These are phyloP conservation scores for Datnioides undecimradiatus DNA, from an alignment of 2,113 vertebrate genomes.

Conservation along the genomic window DNA sequence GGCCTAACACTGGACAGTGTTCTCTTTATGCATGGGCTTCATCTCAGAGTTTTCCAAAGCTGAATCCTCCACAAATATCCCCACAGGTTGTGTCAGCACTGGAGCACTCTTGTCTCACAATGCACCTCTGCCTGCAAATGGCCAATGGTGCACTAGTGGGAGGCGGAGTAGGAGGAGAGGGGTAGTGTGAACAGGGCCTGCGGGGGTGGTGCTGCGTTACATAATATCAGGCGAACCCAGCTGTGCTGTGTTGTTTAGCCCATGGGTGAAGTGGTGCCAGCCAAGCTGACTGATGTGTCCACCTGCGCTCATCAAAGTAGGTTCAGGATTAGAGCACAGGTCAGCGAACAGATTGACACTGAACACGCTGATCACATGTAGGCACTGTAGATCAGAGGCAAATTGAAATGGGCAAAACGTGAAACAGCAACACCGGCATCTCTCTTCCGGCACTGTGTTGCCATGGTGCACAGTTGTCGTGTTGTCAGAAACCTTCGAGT, in stretches of 20 bases:
- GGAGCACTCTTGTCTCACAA: constrained; percentile 58
- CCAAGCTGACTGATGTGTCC: constrained; percentile 59
- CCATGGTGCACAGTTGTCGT: constrained; percentile 73
- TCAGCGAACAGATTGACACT: constrained; percentile 31
- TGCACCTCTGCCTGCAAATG: constrained; percentile 69
- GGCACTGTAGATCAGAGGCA: constrained; percentile 8
- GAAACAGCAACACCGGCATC: constrained; percentile 20
- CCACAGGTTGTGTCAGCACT: constrained; percentile 36
- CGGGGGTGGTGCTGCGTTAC: constrained; percentile 72
- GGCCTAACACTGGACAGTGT: not conserved
- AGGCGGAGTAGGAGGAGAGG: constrained; percentile 71
- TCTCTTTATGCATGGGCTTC: not conserved
- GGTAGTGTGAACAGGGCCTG: constrained; percentile 74
- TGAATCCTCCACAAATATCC: constrained; percentile 42
- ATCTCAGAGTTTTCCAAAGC: constrained; percentile 14
- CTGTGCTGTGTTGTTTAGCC: constrained; percentile 71
- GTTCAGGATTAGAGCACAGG: constrained; percentile 24
- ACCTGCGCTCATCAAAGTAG: constrained; percentile 61
- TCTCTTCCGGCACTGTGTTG: constrained; percentile 49
- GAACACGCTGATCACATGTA: constrained; percentile 29
- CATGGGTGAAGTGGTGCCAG: constrained; percentile 63
- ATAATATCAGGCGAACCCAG: constrained; percentile 74
- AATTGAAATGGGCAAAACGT: constrained; percentile 17
- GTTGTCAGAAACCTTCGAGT: constrained; percentile 66
- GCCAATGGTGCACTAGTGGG: constrained; percentile 68